Conservation (phyloP, 2,797 vertebrate genomes). For the Vultur gryphus region DNA sequence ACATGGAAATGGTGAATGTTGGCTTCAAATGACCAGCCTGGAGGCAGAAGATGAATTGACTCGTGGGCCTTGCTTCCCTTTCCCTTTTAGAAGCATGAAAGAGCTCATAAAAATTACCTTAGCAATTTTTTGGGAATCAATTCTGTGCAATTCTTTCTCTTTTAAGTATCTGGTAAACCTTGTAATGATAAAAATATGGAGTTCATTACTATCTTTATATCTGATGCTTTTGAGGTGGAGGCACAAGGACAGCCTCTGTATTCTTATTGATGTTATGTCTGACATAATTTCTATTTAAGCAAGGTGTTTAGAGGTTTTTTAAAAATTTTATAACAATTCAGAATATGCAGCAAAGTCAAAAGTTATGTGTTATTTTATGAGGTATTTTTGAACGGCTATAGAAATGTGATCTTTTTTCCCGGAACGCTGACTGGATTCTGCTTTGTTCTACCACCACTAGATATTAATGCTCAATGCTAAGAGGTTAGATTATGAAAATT, state of each 20-base stretch:
- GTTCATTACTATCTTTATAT: background rate
- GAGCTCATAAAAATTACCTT: background rate
- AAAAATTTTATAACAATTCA: background rate
- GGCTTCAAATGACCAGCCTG: slow-evolving; percentile 27
- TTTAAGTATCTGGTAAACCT: background rate
- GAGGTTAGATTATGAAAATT: slow-evolving; percentile 54
- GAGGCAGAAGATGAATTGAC: background rate
- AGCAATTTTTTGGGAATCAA: background rate
- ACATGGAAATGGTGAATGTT: background rate
- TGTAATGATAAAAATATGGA: background rate
- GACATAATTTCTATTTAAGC: background rate
- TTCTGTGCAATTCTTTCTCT: background rate
- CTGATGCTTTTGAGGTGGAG: background rate
- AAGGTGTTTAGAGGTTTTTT: background rate
- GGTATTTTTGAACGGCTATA: background rate
- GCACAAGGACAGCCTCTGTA: background rate
- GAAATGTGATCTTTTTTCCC: background rate
- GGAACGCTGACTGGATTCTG: background rate
- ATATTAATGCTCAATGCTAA: slow-evolving; percentile 1
- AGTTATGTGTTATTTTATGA: background rate
- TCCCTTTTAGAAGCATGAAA: background rate
- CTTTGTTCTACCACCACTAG: slow-evolving; percentile 5
- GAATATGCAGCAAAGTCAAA: slow-evolving; percentile 5
- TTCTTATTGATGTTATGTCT: background rate
- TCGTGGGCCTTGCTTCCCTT: background rate